Conservation (phyloP, 2,113 vertebrate genomes). For the Paradisaea rubra region DNA sequence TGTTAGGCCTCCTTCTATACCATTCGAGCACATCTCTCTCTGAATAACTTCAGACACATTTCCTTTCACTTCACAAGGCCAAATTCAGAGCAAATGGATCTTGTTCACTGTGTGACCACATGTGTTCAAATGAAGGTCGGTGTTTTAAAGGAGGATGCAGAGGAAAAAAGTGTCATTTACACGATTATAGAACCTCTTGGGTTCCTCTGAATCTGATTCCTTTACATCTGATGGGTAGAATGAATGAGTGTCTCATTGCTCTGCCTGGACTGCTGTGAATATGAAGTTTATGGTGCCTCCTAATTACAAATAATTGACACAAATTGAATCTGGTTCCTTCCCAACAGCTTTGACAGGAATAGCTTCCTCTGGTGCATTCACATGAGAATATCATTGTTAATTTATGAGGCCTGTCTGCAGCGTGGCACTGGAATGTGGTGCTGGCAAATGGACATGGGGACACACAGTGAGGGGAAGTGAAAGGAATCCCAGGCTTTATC, state of each 20-base stretch:
- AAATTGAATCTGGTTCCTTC: neutral
- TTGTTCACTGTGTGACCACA: neutral
- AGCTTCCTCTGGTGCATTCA: neutral
- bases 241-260: neutral
- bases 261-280: neutral
- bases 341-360: neutral
- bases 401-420: conserved; percentile 36
- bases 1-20: neutral
- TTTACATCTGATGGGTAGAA: neutral
- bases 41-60: neutral
- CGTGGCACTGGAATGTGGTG: conserved; percentile 18
- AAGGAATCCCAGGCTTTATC: conserved; percentile 13
- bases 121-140: neutral
- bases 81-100: neutral
- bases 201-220: neutral
- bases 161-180: neutral
- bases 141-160: neutral
- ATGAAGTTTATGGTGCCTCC: neutral
- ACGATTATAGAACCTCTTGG: neutral
- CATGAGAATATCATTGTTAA: neutral
- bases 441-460: neutral
- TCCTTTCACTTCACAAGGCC: neutral
- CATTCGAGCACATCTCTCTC: neutral
- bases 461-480: neutral
- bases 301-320: neutral